Percentiles rank a stretch among this genome's conserved stretches.
These are phyloP conservation scores for Chironomus striatipennis DNA, from an alignment of 1,140 invertebrate species.

Conservation along the genomic window DNA sequence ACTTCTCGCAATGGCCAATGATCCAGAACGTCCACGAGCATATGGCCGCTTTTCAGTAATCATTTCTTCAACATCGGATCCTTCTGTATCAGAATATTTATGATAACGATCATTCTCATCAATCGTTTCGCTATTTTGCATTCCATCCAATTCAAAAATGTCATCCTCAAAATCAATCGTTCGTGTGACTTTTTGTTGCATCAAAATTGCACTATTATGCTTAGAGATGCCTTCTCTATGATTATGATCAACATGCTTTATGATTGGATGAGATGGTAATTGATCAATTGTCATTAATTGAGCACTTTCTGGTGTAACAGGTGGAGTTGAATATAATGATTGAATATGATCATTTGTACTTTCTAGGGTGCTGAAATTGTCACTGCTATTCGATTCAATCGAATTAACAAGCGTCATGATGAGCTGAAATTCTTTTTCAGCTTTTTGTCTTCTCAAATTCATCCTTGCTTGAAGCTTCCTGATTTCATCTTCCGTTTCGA, in stretches of 20 bases:
- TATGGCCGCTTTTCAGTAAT: not conserved
- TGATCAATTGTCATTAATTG: not conserved
- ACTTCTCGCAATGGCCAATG: not conserved
- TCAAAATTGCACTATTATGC: not conserved
- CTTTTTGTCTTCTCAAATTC: not conserved
- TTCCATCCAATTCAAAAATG: conserved; percentile 16
- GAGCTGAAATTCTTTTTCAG: not conserved
- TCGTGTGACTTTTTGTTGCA: not conserved
- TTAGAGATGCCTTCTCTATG: not conserved
- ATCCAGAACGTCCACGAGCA: not conserved
- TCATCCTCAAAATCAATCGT: conserved; percentile 6
- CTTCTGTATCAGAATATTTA: conserved; percentile 2
- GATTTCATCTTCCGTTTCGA: not conserved
- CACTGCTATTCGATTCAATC: conserved; percentile 5
- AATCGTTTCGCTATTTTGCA: not conserved
- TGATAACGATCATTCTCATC: not conserved
- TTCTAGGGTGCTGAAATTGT: not conserved
- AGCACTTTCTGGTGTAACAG: not conserved
- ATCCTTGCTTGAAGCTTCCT: not conserved
- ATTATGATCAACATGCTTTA: not conserved
- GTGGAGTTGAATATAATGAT: not conserved
- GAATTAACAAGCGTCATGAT: not conserved
- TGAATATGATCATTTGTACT: conserved; percentile 22
- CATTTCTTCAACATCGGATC: not conserved
- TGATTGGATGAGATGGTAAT: not conserved